Evolutionary conservation across 2,797 vertebrate genomes (phyloP), one percentile per base, ranked within the genome.

Genomic region (Microcaecilia unicolor): DNA sequence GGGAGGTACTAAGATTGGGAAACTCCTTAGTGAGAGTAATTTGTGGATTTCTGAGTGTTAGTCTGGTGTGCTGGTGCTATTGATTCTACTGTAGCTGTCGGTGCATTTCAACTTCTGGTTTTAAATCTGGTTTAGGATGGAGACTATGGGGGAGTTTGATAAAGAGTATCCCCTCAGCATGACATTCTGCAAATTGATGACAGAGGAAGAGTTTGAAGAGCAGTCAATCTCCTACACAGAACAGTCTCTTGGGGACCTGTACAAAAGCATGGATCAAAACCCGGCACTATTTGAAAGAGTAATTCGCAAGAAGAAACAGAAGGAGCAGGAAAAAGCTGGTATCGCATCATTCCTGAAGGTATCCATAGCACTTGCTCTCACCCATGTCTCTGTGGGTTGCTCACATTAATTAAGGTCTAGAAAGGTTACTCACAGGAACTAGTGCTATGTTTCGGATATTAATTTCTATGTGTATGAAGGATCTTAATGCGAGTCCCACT

Each of bases 121-220:
- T 27, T 31, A 11, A 25, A 1, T n/a, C 13, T 15, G 10, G 10
- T 9, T 3, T 7, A 18, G 12, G 14, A 72, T 65, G 58, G 68
- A 66, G 38, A 29, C 57, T 16, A 38, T 69, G 22, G 67, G 67
- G 9, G 61, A 67, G 29, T 70, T 64, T 25, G 65, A 70, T 50
- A n/a, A 7, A 5, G 68, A 65, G 44, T 36, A 50, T 4, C 57
- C 68, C 5, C 53, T 45, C 48, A 51, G 14, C 3, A 51, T 58
- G 40, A 55, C 48, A 29, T 74, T 71, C 36, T 70, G 70, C 51
- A 46, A 39, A 28, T 67, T 35, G 34, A 49, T 70, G 41, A 64
- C 61, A 2, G 52, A 40, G 34, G 55, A 66, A 6, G 61, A 55
- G 25, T 72, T 67, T 40, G 61, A 51, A 55, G 25, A 22, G 2